Percentiles rank a stretch among this genome's conserved stretches.
Conservation (phyloP, 2,888 invertebrate genomes). For the Sinotaia quadrata region DNA sequence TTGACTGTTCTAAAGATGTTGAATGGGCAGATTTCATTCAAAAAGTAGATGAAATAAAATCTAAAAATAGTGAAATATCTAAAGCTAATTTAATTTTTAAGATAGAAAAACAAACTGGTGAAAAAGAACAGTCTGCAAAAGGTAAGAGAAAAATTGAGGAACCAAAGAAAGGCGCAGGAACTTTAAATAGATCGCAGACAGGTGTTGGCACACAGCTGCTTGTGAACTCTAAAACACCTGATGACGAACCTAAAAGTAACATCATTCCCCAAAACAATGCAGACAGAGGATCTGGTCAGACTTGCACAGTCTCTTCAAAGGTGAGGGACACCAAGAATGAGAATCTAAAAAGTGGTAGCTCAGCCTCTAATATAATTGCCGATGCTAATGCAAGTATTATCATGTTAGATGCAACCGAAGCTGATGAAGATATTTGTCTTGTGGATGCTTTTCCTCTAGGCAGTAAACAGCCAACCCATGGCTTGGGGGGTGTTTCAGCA, state of each 20-base stretch:
- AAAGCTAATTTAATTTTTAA: too few relatives aligned
- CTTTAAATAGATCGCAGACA: not conserved
- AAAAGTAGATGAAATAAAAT: not conserved
- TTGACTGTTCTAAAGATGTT: too few relatives aligned
- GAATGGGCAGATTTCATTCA: not conserved
- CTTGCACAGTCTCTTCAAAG: not conserved
- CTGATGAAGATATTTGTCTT: slow-evolving; percentile 3
- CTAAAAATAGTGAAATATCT: too few relatives aligned
- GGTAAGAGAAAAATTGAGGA: not conserved
- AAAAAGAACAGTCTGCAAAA: not conserved
- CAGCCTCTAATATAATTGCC: not conserved
- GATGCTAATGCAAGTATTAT: not conserved
- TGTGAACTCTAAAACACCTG: not conserved
- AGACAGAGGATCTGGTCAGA: too few relatives aligned
- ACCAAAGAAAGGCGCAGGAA: too few relatives aligned
- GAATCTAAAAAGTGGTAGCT: not conserved
- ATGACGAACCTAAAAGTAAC: not conserved
- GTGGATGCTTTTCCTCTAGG: slow-evolving; percentile 2
- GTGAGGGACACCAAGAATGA: not conserved
- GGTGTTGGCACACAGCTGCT: not conserved
- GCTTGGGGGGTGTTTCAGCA: not conserved
- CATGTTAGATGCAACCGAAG: not conserved
- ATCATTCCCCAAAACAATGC: not conserved
- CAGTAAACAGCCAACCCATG: not conserved
- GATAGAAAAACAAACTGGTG: not conserved